These are phyloP conservation scores for Lacerta viridis DNA, from an alignment of 2,797 vertebrate genomes.

Conservation along the genomic window DNA sequence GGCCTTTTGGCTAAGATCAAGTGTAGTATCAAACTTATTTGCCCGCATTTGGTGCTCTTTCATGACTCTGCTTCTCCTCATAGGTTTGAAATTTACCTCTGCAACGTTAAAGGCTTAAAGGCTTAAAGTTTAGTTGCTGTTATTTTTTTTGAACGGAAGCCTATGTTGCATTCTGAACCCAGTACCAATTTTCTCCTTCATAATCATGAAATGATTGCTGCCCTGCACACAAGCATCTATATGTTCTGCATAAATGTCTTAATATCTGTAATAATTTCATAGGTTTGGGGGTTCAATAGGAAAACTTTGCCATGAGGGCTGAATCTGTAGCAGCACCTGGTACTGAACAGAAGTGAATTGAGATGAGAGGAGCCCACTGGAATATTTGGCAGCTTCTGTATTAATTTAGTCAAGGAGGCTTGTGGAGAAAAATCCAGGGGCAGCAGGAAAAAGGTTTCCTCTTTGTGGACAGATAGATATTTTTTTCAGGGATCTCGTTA, in stretches of 20 bases:
- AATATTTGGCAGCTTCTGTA: constrained; percentile 4
- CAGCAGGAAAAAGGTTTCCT: rapidly evolving
- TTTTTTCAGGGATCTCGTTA: neutral
- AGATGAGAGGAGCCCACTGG: neutral
- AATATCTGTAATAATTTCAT: neutral
- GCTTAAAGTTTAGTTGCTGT: neutral
- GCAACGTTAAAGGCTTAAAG: neutral
- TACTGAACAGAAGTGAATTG: neutral
- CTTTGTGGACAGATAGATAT: neutral
- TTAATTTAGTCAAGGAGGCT: neutral
- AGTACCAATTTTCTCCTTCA: neutral
- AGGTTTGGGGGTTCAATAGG: neutral
- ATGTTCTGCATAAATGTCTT: constrained; percentile 8
- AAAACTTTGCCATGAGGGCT: neutral
- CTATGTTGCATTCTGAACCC: neutral
- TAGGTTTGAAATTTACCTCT: neutral
- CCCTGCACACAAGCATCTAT: neutral
- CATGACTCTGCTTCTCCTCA: neutral
- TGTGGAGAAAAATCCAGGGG: neutral
- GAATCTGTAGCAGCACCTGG: neutral
- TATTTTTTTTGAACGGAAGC: neutral
- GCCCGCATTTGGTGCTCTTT: neutral
- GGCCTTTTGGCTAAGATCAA: too few relatives aligned
- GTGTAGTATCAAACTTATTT: neutral
- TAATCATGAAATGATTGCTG: neutral